These are phyloP conservation scores for Heterocephalus glaber DNA, from an alignment of 2,113 vertebrate species.

Conservation along the genomic window DNA sequence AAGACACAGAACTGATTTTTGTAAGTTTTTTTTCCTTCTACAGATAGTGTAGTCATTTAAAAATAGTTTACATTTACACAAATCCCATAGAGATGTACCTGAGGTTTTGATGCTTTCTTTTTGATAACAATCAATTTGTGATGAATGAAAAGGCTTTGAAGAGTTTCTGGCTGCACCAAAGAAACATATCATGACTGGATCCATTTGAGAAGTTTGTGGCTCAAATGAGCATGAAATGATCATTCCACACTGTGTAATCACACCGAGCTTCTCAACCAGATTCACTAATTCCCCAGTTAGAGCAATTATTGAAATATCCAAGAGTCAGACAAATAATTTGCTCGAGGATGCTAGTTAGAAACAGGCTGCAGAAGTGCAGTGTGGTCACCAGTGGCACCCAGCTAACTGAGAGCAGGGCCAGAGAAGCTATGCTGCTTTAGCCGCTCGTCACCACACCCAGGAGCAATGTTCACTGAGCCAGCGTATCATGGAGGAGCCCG, in stretches of 20 bases:
- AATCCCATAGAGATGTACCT: background rate
- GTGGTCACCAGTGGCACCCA: rapidly evolving
- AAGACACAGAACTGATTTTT: background rate
- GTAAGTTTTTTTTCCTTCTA: background rate
- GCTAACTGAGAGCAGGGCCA: too few species aligned
- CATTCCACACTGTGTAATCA: background rate
- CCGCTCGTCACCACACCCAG: background rate
- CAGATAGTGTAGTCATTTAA: background rate
- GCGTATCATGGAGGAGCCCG: background rate
- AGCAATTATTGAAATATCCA: background rate
- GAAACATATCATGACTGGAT: background rate
- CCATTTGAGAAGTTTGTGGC: background rate
- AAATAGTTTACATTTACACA: background rate
- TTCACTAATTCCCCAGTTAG: background rate
- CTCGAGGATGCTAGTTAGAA: background rate
- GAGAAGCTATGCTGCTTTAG: background rate
- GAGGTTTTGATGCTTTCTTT: constrained; percentile 39
- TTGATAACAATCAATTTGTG: background rate
- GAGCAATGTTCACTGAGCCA: background rate
- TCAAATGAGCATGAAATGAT: background rate
- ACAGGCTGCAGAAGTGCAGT: background rate
- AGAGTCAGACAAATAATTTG: background rate
- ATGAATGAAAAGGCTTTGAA: background rate
- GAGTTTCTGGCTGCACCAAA: background rate
- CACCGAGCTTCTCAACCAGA: rapidly evolving